Percentiles rank a stretch among this genome's conserved stretches.
These are phyloP conservation scores for Dolichoris vasculosae DNA, from an alignment of 1,140 invertebrate genomes.

Conservation along the genomic window DNA sequence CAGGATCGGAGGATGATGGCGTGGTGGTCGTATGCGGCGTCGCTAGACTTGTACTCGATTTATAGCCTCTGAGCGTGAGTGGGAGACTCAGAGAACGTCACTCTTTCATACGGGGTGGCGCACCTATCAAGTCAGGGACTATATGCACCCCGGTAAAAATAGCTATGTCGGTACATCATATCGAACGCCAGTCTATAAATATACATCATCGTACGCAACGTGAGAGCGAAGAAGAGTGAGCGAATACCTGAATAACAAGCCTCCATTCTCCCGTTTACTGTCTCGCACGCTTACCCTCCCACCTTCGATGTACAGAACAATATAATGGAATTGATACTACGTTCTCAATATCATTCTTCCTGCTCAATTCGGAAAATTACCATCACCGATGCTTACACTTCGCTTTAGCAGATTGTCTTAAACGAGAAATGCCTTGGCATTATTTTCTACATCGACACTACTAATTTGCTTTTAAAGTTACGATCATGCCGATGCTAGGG, in stretches of 20 bases:
- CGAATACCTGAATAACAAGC: constrained; percentile 44
- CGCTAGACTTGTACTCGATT: not conserved
- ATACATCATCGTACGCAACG: constrained; percentile 60
- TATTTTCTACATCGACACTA: no score
- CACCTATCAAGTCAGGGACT: not conserved
- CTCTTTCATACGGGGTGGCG: not conserved
- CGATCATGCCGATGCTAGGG: no score
- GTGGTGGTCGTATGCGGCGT: not conserved
- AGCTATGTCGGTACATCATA: constrained; percentile 67
- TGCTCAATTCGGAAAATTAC: not conserved
- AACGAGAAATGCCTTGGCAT: no score
- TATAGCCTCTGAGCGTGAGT: not conserved
- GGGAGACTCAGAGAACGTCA: not conserved
- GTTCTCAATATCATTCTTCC: not conserved
- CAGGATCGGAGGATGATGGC: no score
- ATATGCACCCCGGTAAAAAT: constrained; percentile 56
- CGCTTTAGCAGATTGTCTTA: no score
- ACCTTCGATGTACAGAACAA: not conserved
- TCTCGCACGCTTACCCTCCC: not conserved
- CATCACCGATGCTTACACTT: not conserved
- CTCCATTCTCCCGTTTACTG: not conserved
- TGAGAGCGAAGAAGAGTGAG: constrained; percentile 57
- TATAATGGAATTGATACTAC: constrained; percentile 15
- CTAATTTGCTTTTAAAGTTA: no score
- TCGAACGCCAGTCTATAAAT: constrained; percentile 73